Percentiles rank a stretch among this genome's conserved stretches.
These are phyloP conservation scores for Acinonyx jubatus DNA, from an alignment of 2,113 vertebrate species.

Conservation along the genomic window DNA sequence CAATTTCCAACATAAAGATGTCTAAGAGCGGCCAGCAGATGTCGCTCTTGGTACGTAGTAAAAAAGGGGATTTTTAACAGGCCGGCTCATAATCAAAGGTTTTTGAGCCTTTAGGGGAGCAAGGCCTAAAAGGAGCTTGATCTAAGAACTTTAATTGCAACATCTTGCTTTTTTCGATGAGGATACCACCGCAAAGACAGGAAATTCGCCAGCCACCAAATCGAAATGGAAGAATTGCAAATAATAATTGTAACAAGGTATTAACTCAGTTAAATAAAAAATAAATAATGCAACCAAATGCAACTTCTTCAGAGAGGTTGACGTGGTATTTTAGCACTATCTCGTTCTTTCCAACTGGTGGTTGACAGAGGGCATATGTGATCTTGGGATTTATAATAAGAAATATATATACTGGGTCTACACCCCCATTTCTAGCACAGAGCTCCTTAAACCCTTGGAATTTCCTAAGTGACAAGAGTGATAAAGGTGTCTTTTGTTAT, in stretches of 20 bases:
- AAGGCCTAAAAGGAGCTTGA: not conserved
- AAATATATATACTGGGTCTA: not conserved
- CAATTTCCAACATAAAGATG: slow-evolving; percentile 16
- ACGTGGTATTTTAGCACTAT: not conserved
- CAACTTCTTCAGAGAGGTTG: not conserved
- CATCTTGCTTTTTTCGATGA: slow-evolving; percentile 10
- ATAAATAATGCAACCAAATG: not conserved
- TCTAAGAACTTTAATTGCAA: not conserved
- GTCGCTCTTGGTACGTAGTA: slow-evolving; percentile 66
- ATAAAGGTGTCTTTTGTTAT: not conserved
- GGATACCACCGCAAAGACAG: not conserved
- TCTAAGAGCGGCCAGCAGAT: slow-evolving; percentile 71
- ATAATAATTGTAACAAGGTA: not conserved
- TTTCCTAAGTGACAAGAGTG: not conserved
- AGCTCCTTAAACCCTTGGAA: not conserved
- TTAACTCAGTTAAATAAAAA: slow-evolving; percentile 21
- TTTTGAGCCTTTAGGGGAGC: not conserved
- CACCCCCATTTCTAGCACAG: not conserved
- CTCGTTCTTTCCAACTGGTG: not conserved
- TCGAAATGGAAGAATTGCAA: not conserved
- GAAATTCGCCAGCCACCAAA: not conserved
- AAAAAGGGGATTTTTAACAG: not conserved
- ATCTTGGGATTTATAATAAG: not conserved
- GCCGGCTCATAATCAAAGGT: rapidly evolving
- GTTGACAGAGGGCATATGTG: not conserved